Conservation (phyloP, 2,113 vertebrate species). For the Pundamilia nyererei region DNA sequence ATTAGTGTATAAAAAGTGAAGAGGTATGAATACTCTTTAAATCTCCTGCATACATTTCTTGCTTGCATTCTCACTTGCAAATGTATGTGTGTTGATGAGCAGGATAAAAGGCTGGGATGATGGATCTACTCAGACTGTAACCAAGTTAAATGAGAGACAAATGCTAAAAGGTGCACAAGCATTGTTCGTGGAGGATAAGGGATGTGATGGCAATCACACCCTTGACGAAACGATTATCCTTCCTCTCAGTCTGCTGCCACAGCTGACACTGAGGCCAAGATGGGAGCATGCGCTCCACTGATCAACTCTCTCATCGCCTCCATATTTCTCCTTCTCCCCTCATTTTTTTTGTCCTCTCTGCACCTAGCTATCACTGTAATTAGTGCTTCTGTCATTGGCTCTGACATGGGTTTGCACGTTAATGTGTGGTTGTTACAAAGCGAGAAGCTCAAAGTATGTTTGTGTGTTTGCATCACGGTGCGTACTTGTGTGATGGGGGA, state of each 20-base stretch:
- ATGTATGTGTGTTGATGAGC: not conserved
- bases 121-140: not conserved
- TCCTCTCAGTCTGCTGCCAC: slow-evolving; percentile 33
- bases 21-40: not conserved
- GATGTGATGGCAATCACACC: slow-evolving; percentile 55
- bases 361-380: slow-evolving; percentile 54
- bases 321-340: not conserved
- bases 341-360: slow-evolving; percentile 22
- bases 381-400: slow-evolving; percentile 48
- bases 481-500: not conserved
- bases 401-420: slow-evolving; percentile 23
- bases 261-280: slow-evolving; percentile 28
- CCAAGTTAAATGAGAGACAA: slow-evolving; percentile 23
- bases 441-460: not conserved
- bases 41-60: not conserved
- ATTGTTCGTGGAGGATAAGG: slow-evolving; percentile 27
- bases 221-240: slow-evolving; percentile 63
- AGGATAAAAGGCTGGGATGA: not conserved
- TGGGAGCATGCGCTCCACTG: slow-evolving; percentile 15
- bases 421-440: not conserved
- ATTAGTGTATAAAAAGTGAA: not conserved
- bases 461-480: not conserved
- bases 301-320: slow-evolving; percentile 13
- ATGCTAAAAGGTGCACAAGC: slow-evolving; percentile 37
- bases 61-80: not conserved